Base-by-base conservation (phyloP, 2,888 invertebrate genomes). In the Eupithecia tripunctaria region DNA sequence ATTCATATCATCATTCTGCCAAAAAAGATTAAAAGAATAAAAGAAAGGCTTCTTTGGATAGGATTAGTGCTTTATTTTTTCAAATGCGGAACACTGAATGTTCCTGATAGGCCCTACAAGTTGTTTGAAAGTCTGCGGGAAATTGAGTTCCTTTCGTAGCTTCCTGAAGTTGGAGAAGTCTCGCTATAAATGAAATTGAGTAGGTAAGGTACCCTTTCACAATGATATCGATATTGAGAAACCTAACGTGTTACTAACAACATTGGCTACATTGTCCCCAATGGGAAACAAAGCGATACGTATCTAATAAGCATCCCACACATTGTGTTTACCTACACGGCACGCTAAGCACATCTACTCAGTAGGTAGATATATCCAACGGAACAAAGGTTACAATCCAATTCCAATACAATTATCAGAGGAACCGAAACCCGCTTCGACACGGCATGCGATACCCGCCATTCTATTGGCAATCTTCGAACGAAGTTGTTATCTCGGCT, bases 401-500 rank as follows among this genome's bases (percentile, higher is more conserved):
- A 79, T 79, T 77, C 76, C 76, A 68, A 78, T 79, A 79, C 79
- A 77, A 78, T 76, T 77, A 78, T 79, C 77, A 74, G 72, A 71
- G 71, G 76, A 76, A 76, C 73, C 74, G 76, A 78, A 75, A 78
- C 75, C 75, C 69, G 71, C 72, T 64, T 38, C 64, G 64, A 73
- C 73, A 71, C 76, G 72, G 78, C 77, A 74, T 70, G 71, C 79
- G 73, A 77, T 77, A 79, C 78, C 80, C 77, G 82, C 85, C 80
- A 84, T 86, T 82, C 84, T 82, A 86, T 86, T 84, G 85, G 83
- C 85, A 86, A 88, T 89, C 83, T 85, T 83, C 82, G 83, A 80
- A 85, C 84, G 81, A 85, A 87, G 82, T 85, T 86, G 89, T 90
- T 90, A 91, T 91, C 89, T 89, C 82, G 82, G 82, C 82, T 82